Conservation (phyloP, 2,888 invertebrate genomes). For the Pycnomerus fuliginosus region DNA sequence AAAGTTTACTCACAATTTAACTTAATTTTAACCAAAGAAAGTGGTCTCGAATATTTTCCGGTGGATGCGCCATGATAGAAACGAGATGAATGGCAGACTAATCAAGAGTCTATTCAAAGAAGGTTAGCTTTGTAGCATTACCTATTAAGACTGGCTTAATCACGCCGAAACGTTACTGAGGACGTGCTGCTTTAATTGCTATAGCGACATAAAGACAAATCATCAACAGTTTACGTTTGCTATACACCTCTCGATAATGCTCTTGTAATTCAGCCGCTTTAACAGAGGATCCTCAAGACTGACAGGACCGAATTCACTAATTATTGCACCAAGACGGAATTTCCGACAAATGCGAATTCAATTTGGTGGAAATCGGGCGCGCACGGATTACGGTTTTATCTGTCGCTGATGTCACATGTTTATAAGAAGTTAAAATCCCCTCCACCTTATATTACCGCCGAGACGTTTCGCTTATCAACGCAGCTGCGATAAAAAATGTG, state of each 20-base stretch:
- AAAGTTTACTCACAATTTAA: too few species aligned
- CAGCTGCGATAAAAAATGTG: slow-evolving; percentile 36
- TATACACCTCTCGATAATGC: slow-evolving; percentile 18
- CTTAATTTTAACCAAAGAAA: too few species aligned
- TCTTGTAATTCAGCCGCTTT: slow-evolving; percentile 10
- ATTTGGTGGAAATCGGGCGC: slow-evolving; percentile 6
- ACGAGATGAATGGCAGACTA: too few species aligned
- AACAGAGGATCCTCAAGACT: slow-evolving; percentile 8
- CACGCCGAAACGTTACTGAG: slow-evolving; percentile 7
- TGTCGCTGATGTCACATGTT: slow-evolving; percentile 27
- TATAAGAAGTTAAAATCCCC: slow-evolving; percentile 26
- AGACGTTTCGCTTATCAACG: slow-evolving; percentile 33
- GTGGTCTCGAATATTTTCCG: too few species aligned
- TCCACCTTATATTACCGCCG: slow-evolving; percentile 37
- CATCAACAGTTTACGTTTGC: slow-evolving; percentile 17
- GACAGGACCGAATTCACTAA: slow-evolving; percentile 5
- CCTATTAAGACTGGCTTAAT: too few species aligned
- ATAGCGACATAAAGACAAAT: slow-evolving; percentile 19
- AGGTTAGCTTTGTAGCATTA: too few species aligned
- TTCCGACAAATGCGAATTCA: slow-evolving; percentile 1
- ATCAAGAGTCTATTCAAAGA: slow-evolving; percentile 16
- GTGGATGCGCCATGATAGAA: too few species aligned
- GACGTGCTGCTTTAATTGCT: slow-evolving; percentile 15
- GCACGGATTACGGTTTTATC: slow-evolving; percentile 17
- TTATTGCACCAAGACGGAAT: background rate